These are phyloP conservation scores for Callyntrura sp. DNA, from an alignment of 2,888 invertebrate species.

Conservation along the genomic window DNA sequence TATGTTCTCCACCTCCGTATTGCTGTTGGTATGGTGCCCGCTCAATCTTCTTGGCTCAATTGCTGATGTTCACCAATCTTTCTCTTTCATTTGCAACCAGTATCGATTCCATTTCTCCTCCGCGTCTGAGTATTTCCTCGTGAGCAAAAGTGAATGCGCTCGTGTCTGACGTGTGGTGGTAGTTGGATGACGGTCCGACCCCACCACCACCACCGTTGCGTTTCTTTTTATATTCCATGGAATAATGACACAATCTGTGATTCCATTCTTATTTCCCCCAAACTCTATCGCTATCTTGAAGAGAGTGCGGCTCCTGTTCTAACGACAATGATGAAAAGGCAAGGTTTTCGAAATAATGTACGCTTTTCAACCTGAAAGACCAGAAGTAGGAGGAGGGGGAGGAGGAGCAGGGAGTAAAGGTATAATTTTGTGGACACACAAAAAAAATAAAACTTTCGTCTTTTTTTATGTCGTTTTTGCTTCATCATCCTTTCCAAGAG, in stretches of 20 bases:
- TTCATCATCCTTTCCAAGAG: background rate
- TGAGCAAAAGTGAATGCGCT: background rate
- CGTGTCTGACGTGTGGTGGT: slow-evolving; percentile 2
- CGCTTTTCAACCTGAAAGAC: too few relatives aligned
- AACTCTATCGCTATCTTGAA: background rate
- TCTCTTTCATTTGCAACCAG: slow-evolving; percentile 21
- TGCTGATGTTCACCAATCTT: too few relatives aligned
- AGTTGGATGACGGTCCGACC: background rate
- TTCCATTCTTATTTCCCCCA: background rate
- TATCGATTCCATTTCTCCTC: slow-evolving; percentile 15
- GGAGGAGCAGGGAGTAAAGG: background rate
- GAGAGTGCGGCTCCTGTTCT: too few relatives aligned
- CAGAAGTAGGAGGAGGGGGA: slow-evolving; percentile 9
- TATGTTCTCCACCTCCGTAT: slow-evolving; percentile 15
- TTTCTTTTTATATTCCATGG: slow-evolving; percentile 1
- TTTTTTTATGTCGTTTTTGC: slow-evolving; percentile 23
- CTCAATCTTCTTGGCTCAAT: too few relatives aligned
- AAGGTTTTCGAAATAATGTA: slow-evolving; percentile 41
- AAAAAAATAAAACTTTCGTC: slow-evolving; percentile 34
- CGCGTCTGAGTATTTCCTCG: background rate
- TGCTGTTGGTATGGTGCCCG: slow-evolving; percentile 3
- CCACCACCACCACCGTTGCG: background rate
- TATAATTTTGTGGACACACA: slow-evolving; percentile 19
- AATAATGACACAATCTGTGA: slow-evolving; percentile 53
- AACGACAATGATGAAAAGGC: slow-evolving; percentile 28